Evolutionary conservation across 2,113 vertebrate genomes (phyloP).

Genomic region (Gobiocypris rarus): DNA sequence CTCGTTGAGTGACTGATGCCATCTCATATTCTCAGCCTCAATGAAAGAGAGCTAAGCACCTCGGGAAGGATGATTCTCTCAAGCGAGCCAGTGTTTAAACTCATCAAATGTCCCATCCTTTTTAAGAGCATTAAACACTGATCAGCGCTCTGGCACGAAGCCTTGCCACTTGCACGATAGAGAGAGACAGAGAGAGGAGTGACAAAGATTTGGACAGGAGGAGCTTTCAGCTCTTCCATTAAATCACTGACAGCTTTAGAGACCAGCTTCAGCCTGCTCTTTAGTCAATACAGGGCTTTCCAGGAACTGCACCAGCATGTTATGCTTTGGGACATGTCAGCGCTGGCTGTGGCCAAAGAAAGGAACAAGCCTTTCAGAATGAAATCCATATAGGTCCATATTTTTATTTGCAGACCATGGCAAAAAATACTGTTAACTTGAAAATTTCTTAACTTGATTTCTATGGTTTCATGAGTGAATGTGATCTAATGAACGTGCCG

Average conservation of each 20-base stretch:
- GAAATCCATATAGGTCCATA: neutral
- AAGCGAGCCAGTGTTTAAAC: slow-evolving; percentile 12
- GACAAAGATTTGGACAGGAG: slow-evolving; percentile 28
- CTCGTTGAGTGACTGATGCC: slow-evolving; percentile 8
- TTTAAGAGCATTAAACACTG: slow-evolving; percentile 41
- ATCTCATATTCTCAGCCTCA: slow-evolving; percentile 13
- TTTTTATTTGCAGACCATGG: neutral
- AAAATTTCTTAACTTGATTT: neutral
- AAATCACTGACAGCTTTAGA: slow-evolving; percentile 21
- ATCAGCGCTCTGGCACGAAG: slow-evolving; percentile 18
- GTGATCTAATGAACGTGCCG: neutral
- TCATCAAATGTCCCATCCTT: slow-evolving; percentile 35
- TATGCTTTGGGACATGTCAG: neutral
- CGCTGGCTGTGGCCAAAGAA: neutral
- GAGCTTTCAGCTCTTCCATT: slow-evolving; percentile 17
- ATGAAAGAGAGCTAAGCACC: neutral
- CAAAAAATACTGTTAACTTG: neutral
- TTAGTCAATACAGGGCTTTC: slow-evolving; percentile 24
- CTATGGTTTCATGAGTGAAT: neutral
- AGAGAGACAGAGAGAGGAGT: neutral
- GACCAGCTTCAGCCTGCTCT: neutral
- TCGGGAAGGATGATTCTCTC: neutral
- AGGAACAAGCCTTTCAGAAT: neutral
- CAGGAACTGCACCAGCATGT: slow-evolving; percentile 19
- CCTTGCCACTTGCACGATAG: slow-evolving; percentile 7